Conservation (phyloP, 2,113 vertebrate species). For the Xenopus laevis region DNA sequence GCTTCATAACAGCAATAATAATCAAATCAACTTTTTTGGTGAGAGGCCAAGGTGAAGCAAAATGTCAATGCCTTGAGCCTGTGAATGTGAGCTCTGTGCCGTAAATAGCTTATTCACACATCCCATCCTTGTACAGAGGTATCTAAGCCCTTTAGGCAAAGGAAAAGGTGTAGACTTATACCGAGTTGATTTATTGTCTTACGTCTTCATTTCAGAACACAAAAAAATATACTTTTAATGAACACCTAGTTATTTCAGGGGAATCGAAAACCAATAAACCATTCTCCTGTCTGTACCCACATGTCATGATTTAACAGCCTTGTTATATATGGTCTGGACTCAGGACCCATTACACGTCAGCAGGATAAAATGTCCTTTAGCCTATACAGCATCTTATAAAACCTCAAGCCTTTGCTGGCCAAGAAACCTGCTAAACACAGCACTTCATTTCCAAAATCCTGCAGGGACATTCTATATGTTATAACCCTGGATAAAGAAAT, state of each 20-base stretch:
- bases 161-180: neutral
- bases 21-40: no score
- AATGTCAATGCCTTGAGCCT: no score
- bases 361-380: conserved; percentile 42
- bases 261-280: conserved; percentile 41
- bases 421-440: conserved; percentile 44
- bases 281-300: conserved; percentile 38
- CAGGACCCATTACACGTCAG: conserved; percentile 37
- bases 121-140: no score
- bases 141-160: no score
- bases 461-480: conserved; percentile 44
- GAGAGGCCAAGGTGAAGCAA: no score
- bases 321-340: conserved; percentile 39
- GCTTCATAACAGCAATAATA: no score
- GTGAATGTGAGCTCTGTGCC: no score
- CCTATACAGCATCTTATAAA: conserved; percentile 43
- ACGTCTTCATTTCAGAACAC: conserved; percentile 12
- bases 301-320: conserved; percentile 39
- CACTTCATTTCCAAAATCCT: conserved; percentile 45
- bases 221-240: conserved; percentile 33
- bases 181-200: conserved; percentile 9
- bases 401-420: conserved; percentile 30
- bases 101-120: no score
- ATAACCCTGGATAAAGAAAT: conserved; percentile 43
- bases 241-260: conserved; percentile 28